Evolutionary conservation across 2,888 invertebrate genomes (phyloP).

Genomic region (Ecdyonurus torrentis): DNA sequence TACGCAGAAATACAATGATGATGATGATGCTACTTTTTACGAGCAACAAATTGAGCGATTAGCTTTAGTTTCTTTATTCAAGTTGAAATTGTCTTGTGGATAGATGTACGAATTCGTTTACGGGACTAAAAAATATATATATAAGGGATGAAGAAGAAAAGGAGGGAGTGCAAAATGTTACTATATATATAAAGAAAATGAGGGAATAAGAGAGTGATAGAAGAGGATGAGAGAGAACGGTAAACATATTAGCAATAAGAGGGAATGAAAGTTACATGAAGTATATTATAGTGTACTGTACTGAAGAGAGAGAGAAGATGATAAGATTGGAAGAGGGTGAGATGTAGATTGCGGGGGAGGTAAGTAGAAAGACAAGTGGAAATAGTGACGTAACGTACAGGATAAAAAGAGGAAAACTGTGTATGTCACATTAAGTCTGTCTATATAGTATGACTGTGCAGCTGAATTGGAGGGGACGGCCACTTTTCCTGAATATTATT

Average conservation of each 20-base stretch:
- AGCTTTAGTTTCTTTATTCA: background rate
- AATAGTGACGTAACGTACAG: background rate
- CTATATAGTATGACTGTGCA: background rate
- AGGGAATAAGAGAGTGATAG: background rate
- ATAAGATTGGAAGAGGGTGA: no score
- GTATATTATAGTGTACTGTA: no score
- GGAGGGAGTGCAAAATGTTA: no score
- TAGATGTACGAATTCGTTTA: background rate
- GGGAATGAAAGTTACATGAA: background rate
- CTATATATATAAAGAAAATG: background rate
- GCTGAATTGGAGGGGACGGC: background rate
- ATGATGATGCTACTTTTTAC: background rate
- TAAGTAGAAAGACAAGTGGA: background rate
- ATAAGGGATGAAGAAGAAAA: background rate
- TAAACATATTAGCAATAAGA: background rate
- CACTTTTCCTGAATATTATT: background rate
- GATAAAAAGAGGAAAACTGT: background rate
- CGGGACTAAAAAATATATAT: background rate
- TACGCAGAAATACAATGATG: background rate
- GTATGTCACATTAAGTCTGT: background rate
- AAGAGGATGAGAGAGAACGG: background rate
- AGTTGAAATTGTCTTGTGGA: constrained; percentile 1
- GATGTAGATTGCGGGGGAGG: no score
- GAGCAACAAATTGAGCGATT: constrained; percentile 3
- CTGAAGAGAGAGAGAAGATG: no score